Base-by-base conservation (phyloP, 2,113 vertebrate genomes). In the Pampusana beccarii region DNA sequence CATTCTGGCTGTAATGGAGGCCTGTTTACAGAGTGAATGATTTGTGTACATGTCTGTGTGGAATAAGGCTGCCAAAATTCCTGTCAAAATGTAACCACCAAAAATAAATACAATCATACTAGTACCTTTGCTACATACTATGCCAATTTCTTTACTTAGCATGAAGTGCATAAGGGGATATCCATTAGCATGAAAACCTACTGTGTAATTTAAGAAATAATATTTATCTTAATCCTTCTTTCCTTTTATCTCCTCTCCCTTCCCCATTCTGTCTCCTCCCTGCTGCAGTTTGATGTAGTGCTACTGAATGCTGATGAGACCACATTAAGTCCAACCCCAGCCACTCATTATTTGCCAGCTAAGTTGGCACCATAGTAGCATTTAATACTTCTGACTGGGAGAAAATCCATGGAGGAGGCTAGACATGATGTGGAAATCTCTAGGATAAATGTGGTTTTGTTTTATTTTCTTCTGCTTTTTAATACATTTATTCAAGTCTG, bases 161-260 rank as follows among this genome's bases (percentile, higher is more conserved):
- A 10, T 54, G 84, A 91, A 79, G 54, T 85, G 81, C 86, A 40
- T 40, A 85, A 90, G 38, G 46, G 54, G 54, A 65, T 79, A 61
- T 33, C 12, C 62, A 65, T 80, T 95, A 80, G 40, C 50, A 46
- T 66, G 58, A 93, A 87, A 93, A 69, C 16, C n/a, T 88, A 46
- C 31, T n/a, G 4, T 70, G 50, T 72, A 95, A 92, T 84, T 91
- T 72, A 90, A 82, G 87, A 80, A 91, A 85, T 84, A 91, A 69
- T 62, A 73, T 90, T 96, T 78, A 12, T 79, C 69, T 73, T 91
- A 87, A 91, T 80, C 44, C 21, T 58, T 87, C 38, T 69, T 87
- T 42, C 31, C 16, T 26, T 81, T 62, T 80, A 8, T 80, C n/a
- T 88, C 31, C 19, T 64, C 38, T 88, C 25, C 12, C 42, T 91